Base-by-base conservation (phyloP, 2,888 invertebrate genomes). In the Drosophila affinis region DNA sequence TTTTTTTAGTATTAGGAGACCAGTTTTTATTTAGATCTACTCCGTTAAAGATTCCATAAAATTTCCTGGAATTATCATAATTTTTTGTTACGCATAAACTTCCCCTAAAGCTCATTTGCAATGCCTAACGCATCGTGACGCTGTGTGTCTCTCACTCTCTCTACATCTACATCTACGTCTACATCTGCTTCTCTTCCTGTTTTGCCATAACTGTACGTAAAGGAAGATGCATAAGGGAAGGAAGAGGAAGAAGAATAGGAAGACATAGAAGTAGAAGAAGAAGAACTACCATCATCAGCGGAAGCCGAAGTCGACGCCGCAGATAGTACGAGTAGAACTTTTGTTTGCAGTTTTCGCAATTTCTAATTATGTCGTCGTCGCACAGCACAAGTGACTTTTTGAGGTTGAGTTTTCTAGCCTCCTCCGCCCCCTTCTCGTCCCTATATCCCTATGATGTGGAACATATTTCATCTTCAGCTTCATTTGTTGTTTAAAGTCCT, bases 351-450 rank as follows among this genome's bases (percentile, higher is more conserved):
- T 79, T 81, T 81, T 79, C n/a, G 77, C 79, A 75, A 70, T 81
- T 81, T 81, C 85, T 81, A 81, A 81, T 81, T 81, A 85, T 78
- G 81, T 78, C 62, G 62, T 72, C 53, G 55, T 51, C 39, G 56
- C 65, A 57, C 77, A 72, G 56, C 65, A 57, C 77, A 72, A 76
- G 72, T 78, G 78, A 78, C 79, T 68, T 81, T 81, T 78, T 78
- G 82, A 78, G 78, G 78, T 78, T 81, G 76, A 61, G 55, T 54
- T 52, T 44, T 34, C 3, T 27, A n/a, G 9, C 3, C 44, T n/a
- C 5, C 21, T 12, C 39, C 17, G 3, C 9, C 29, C 0, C 21
- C 21, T 21, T 0, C 12, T 3, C 12, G 2, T 39, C 12, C 44
- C 9, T 47, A 29, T 9, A 12, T 45, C 7, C 29, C 9, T n/a